These are phyloP conservation scores for Orthonyx spaldingii DNA, from an alignment of 2,113 vertebrate species.

Conservation along the genomic window DNA sequence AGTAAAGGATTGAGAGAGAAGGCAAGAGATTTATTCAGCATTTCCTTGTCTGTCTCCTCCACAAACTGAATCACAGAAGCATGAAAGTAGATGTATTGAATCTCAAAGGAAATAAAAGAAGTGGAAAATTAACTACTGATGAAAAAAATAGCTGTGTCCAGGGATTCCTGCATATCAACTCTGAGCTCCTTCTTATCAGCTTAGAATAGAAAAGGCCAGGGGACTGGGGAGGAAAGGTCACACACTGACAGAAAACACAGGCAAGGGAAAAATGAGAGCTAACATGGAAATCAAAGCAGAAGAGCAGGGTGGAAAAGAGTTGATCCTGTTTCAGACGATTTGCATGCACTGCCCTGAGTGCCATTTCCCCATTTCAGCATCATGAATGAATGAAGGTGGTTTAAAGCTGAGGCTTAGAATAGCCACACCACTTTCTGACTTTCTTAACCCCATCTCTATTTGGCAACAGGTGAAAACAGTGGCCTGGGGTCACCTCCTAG, in stretches of 20 bases:
- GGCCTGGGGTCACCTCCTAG: neutral
- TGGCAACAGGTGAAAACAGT: neutral
- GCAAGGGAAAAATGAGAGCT: constrained; percentile 20
- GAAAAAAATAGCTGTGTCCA: constrained; percentile 57
- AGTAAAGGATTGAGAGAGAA: neutral
- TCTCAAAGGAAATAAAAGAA: constrained; percentile 75
- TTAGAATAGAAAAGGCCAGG: constrained; percentile 33
- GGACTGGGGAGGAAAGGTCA: constrained; percentile 38
- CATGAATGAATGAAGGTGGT: neutral
- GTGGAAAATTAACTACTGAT: constrained; percentile 77
- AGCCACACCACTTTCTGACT: neutral
- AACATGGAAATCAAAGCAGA: constrained; percentile 38
- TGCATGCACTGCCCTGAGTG: neutral
- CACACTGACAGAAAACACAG: constrained; percentile 19
- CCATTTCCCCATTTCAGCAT: neutral
- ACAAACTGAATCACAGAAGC: constrained; percentile 65
- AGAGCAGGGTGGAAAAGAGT: neutral
- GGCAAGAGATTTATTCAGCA: constrained; percentile 62
- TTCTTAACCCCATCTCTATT: neutral
- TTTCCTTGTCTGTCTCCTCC: constrained; percentile 68
- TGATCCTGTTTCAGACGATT: neutral
- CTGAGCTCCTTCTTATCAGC: constrained; percentile 37
- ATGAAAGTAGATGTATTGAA: constrained; percentile 73
- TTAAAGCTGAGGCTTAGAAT: neutral
- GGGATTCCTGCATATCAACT: constrained; percentile 55